Evolutionary conservation across 2,797 vertebrate species (phyloP).

Genomic region (Eulemur coronatus): DNA sequence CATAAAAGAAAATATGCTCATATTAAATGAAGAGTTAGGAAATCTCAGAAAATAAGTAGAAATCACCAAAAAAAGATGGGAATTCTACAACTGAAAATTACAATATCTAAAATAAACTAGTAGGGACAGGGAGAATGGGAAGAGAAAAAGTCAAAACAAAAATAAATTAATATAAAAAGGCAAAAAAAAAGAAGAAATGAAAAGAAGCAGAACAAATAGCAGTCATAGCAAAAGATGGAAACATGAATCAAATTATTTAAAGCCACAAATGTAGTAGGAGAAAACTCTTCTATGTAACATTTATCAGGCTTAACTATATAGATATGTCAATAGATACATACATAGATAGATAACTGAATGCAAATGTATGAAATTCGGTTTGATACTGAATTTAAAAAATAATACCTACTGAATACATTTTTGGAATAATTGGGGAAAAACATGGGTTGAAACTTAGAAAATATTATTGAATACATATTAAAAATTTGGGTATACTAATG

Average conservation of each 20-base stretch:
- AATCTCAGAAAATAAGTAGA: neutral
- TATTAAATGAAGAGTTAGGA: neutral
- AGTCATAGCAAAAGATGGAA: neutral
- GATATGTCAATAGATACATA: neutral
- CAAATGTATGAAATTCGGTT: neutral
- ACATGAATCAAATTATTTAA: neutral
- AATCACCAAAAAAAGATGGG: neutral
- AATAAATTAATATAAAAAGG: neutral
- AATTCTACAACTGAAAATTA: neutral
- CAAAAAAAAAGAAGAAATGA: neutral
- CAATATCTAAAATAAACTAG: neutral
- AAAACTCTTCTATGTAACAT: neutral
- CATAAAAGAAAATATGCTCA: neutral
- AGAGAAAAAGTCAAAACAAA: neutral
- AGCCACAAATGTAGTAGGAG: neutral
- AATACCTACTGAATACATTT: neutral
- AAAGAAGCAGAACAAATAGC: neutral
- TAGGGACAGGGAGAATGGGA: neutral
- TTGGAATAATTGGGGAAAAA: neutral
- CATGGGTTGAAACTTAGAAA: neutral
- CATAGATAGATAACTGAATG: neutral
- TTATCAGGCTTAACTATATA: neutral
- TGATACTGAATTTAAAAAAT: neutral
- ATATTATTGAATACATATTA: neutral
- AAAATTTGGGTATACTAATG: neutral